Evolutionary conservation across 2,888 invertebrate species (phyloP).

Genomic region (Galerucella nymphaeae): DNA sequence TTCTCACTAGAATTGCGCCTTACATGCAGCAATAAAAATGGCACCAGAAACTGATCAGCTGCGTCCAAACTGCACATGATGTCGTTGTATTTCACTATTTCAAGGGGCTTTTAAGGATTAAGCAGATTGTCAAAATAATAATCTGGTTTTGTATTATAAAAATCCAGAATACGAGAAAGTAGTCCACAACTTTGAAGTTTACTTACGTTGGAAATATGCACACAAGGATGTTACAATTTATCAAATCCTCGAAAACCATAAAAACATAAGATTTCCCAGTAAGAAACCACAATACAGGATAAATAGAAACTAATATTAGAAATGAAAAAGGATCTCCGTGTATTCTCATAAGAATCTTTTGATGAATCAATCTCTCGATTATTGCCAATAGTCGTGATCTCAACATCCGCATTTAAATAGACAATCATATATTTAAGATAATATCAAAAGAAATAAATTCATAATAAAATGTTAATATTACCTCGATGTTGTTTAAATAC

Average conservation of each 20-base stretch:
- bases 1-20: too few species aligned
- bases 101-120: too few species aligned
- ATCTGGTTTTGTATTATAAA: too few species aligned
- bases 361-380: slow-evolving; percentile 24
- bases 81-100: too few species aligned
- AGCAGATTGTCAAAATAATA: too few species aligned
- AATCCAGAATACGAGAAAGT: too few species aligned
- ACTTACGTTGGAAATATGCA: background rate
- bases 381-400: slow-evolving; percentile 39
- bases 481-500: slow-evolving; percentile 50
- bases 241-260: background rate
- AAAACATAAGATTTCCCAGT: background rate
- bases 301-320: background rate
- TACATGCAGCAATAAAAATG: too few species aligned
- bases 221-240: background rate
- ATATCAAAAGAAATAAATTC: slow-evolving; percentile 39
- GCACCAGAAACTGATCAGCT: too few species aligned
- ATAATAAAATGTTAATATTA: slow-evolving; percentile 47
- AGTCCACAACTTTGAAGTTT: background rate
- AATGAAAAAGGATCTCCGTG: background rate
- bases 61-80: too few species aligned
- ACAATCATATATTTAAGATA: slow-evolving; percentile 25
- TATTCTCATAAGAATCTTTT: slow-evolving; percentile 4
- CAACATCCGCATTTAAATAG: slow-evolving; percentile 37
- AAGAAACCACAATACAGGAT: slow-evolving; percentile 12